A percentile compares a stretch with the other conserved stretches of the same genome.
Evolutionary conservation across 2,888 invertebrate genomes (phyloP).

Genomic region (Drosophila neonasuta): DNA sequence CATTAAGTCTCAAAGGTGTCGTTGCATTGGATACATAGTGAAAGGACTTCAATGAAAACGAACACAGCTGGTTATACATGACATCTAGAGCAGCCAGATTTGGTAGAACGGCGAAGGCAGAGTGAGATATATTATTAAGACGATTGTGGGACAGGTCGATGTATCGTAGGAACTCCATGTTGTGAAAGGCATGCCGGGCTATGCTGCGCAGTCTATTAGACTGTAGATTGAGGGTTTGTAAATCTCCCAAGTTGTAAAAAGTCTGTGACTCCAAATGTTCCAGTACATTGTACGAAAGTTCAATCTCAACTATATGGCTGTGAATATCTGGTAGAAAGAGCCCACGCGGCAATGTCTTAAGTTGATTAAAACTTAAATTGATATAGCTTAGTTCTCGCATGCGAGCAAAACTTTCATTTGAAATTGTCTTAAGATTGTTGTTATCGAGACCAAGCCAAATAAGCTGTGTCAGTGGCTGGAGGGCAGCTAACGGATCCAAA

Average conservation of each 20-base stretch:
- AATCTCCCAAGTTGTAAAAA: conserved; percentile 87
- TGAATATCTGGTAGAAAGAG: conserved; percentile 88
- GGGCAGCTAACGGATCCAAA: conserved; percentile 88
- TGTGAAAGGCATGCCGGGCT: conserved; percentile 88
- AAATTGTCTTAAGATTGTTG: conserved; percentile 90
- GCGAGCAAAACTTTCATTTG: conserved; percentile 87
- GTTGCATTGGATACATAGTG: conserved; percentile 87
- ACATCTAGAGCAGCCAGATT: conserved; percentile 90
- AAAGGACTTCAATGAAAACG: conserved; percentile 87
- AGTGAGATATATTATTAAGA: conserved; percentile 87
- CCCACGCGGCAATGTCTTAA: conserved; percentile 87
- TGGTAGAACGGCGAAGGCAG: conserved; percentile 89
- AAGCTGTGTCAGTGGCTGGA: conserved; percentile 88
- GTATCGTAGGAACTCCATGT: conserved; percentile 90
- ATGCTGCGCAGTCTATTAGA: conserved; percentile 89
- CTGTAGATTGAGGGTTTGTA: conserved; percentile 90
- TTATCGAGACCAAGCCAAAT: conserved; percentile 94
- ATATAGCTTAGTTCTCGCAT: conserved; percentile 89
- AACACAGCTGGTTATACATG: conserved; percentile 89
- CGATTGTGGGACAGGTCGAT: conserved; percentile 92
- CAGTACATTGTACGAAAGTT: conserved; percentile 91
- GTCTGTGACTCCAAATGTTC: conserved; percentile 87
- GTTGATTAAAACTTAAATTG: conserved; percentile 92
- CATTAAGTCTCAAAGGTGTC: conserved; percentile 88
- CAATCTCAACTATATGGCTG: conserved; percentile 88